Conservation (phyloP, 2,888 invertebrate species). For the Eupithecia centaureata region DNA sequence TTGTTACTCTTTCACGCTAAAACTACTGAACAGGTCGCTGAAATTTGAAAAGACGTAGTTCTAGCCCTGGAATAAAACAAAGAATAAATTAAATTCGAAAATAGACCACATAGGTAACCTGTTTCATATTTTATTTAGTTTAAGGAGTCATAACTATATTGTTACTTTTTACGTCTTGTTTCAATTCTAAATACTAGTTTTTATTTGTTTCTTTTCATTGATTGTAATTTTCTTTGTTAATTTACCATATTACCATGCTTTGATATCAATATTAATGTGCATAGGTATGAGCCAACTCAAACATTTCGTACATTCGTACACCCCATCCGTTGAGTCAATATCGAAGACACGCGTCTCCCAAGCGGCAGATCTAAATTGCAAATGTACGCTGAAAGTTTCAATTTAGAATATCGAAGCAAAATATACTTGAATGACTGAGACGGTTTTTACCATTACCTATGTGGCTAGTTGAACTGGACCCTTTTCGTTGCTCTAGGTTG, state of each 20-base stretch:
- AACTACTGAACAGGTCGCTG: no score
- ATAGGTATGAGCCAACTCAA: slow-evolving; percentile 5
- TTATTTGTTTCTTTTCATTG: no score
- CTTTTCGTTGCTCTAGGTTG: neutral
- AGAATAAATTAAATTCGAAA: no score
- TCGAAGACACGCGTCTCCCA: slow-evolving; percentile 62
- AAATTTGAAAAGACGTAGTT: no score
- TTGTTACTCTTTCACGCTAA: no score
- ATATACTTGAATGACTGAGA: slow-evolving; percentile 30
- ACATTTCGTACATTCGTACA: slow-evolving; percentile 43
- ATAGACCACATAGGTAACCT: no score
- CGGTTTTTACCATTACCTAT: neutral
- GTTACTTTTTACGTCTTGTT: no score
- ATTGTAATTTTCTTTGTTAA: no score
- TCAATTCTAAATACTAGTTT: no score
- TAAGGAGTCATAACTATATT: no score
- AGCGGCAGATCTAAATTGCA: slow-evolving; percentile 68
- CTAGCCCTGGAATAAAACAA: no score
- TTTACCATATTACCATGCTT: neutral
- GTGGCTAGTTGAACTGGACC: neutral
- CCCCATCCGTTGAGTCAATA: slow-evolving; percentile 58
- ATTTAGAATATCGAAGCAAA: slow-evolving; percentile 52
- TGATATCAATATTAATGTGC: neutral
- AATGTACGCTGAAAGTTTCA: slow-evolving; percentile 64
- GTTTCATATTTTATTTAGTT: no score